These are phyloP conservation scores for Genyomyrus donnyi DNA, from an alignment of 2,113 vertebrate species.

Conservation along the genomic window DNA sequence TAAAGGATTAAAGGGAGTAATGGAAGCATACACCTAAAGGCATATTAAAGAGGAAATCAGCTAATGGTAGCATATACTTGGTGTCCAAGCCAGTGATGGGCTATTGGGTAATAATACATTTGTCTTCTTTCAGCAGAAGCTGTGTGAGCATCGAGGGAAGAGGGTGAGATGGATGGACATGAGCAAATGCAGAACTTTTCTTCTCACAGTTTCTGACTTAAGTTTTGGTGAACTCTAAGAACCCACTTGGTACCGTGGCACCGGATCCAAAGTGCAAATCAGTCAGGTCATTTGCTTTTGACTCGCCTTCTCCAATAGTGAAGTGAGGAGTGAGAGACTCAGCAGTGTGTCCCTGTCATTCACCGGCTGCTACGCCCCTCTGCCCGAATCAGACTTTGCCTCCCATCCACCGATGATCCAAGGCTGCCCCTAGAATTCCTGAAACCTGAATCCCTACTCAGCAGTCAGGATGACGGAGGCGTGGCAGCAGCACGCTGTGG, in stretches of 20 bases:
- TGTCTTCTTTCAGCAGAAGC: background rate
- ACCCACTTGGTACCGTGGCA: background rate
- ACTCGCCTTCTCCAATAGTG: background rate
- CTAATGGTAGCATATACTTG: background rate
- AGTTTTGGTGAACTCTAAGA: background rate
- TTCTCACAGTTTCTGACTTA: background rate
- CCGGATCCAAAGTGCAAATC: background rate
- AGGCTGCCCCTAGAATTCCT: background rate
- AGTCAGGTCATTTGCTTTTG: background rate
- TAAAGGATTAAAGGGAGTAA: background rate
- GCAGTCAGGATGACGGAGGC: conserved; percentile 64
- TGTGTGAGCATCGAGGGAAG: background rate
- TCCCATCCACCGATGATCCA: conserved; percentile 13
- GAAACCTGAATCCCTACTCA: conserved; percentile 63
- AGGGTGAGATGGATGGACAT: background rate
- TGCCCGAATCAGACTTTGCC: background rate
- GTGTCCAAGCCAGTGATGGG: background rate
- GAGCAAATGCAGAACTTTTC: background rate
- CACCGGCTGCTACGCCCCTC: background rate
- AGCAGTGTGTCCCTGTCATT: background rate
- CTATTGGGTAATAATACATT: background rate
- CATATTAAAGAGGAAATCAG: background rate
- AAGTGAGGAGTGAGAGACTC: background rate
- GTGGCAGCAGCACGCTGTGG: conserved; percentile 74
- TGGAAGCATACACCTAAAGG: background rate